Evolutionary conservation across 2,797 vertebrate genomes (phyloP), one percentile per base, ranked within the genome.

Genomic region (Helarctos malayanus): DNA sequence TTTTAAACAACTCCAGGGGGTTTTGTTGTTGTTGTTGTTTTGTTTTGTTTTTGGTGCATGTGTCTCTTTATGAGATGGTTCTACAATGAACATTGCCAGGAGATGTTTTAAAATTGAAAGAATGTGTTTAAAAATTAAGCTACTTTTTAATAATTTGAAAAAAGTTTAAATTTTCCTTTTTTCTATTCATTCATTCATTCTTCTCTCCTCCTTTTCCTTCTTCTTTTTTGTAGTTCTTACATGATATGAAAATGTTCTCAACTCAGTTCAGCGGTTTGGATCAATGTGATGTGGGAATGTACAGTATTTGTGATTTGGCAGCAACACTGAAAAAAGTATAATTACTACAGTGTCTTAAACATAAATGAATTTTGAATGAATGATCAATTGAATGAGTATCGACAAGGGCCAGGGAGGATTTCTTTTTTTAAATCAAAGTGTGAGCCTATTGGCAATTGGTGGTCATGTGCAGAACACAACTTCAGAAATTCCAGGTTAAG

Each of bases 21-120:
- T 4, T 5, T 57, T 6, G 2, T 23, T 41, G 8, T 76, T 21
- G 5, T 35, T 21, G 54, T 11, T 27, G 49, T 2, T 11, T 56
- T 41, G 41, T 5, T 29, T n/a, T 54, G 19, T n/a, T 16, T 80
- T n/a, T 85, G 61, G 4, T 54, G 12, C 7, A 1, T 7, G 0
- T 90, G 38, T 89, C 71, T 81, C 32, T 73, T 56, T 75, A 49
- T 47, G 32, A 47, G n/a, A 18, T 87, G 19, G 38, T 90, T 93
- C 38, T 92, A 71, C 61, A 69, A 18, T 76, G 41, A 69, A 81
- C 59, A 41, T 32, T 63, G 25, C 45, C 78, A 25, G 19, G 32
- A 57, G n/a, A 73, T 10, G 57, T 94, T 80, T 59, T 41, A 76
- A 68, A 96, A 68, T 68, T 56, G 41, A 91, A 97, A 95, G 27